Conservation (phyloP, 2,113 vertebrate species). For the Eonycteris spelaea region DNA sequence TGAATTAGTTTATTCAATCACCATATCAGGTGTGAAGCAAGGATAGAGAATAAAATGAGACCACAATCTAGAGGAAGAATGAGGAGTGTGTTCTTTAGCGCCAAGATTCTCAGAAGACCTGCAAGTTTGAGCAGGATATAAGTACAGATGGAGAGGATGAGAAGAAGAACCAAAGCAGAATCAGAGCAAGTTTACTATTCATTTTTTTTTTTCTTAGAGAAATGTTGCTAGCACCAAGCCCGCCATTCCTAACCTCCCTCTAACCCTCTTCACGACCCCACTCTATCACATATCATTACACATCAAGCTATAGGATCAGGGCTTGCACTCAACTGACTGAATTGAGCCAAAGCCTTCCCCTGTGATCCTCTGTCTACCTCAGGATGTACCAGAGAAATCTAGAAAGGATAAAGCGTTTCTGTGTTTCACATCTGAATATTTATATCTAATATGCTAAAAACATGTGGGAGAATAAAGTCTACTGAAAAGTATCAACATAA, state of each 20-base stretch:
- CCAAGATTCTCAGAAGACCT: background rate
- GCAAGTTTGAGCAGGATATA: background rate
- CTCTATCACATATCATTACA: background rate
- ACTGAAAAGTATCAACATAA: background rate
- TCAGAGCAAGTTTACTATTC: background rate
- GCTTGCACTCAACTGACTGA: background rate
- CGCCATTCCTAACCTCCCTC: background rate
- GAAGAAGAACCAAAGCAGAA: background rate
- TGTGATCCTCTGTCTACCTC: background rate
- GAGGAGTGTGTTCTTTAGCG: background rate
- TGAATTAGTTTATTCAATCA: background rate
- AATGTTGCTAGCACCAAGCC: background rate
- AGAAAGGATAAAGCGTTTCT: background rate
- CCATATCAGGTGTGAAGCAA: background rate
- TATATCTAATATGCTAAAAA: background rate
- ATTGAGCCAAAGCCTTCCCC: background rate
- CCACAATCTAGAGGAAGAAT: background rate
- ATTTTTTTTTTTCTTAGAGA: background rate
- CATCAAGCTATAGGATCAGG: background rate
- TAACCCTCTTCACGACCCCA: fast-evolving
- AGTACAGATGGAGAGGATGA: background rate
- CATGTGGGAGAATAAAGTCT: background rate
- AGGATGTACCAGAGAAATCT: background rate
- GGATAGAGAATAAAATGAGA: background rate
- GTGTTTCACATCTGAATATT: background rate